Conservation (phyloP, 2,797 vertebrate species). For the Cetoscarus ocellatus region DNA sequence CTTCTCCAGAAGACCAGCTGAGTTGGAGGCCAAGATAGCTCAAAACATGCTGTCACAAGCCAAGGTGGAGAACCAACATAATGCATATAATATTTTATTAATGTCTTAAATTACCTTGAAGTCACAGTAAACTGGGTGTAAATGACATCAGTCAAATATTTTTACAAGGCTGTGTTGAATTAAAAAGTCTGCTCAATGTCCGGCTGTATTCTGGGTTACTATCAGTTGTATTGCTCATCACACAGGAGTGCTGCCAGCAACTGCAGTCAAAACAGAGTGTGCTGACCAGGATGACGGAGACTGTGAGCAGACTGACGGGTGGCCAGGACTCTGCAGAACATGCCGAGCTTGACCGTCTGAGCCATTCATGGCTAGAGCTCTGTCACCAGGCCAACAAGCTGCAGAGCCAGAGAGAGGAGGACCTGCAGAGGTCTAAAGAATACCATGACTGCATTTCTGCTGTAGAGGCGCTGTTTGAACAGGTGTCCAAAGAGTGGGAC, state of each 20-base stretch:
- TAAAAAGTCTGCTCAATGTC: slow-evolving; percentile 19
- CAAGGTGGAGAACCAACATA: slow-evolving; percentile 82
- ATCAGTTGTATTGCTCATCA: slow-evolving; percentile 55
- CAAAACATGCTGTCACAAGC: slow-evolving; percentile 95
- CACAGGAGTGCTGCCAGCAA: slow-evolving; percentile 90
- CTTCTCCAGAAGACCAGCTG: slow-evolving; percentile 91
- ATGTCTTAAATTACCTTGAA: background rate
- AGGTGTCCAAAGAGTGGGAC: slow-evolving; percentile 96
- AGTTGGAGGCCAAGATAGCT: slow-evolving; percentile 94
- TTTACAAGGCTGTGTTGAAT: background rate
- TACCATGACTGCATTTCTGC: slow-evolving; percentile 90
- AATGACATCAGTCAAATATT: background rate
- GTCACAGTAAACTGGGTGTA: background rate
- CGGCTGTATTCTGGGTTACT: slow-evolving; percentile 14
- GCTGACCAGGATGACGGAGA: slow-evolving; percentile 90
- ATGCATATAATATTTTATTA: too few relatives aligned
- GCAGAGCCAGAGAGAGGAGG: slow-evolving; percentile 90
- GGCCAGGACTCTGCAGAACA: slow-evolving; percentile 93
- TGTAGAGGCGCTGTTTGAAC: slow-evolving; percentile 92
- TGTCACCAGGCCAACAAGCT: slow-evolving; percentile 89
- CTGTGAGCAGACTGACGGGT: slow-evolving; percentile 81
- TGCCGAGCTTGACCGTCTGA: slow-evolving; percentile 89
- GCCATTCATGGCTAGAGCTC: slow-evolving; percentile 91
- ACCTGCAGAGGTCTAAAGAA: slow-evolving; percentile 89
- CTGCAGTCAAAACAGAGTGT: slow-evolving; percentile 89